Evolutionary conservation across 2,113 vertebrate species (phyloP), one percentile per base, ranked within the genome.

Genomic region (Alaudala cheleensis): DNA sequence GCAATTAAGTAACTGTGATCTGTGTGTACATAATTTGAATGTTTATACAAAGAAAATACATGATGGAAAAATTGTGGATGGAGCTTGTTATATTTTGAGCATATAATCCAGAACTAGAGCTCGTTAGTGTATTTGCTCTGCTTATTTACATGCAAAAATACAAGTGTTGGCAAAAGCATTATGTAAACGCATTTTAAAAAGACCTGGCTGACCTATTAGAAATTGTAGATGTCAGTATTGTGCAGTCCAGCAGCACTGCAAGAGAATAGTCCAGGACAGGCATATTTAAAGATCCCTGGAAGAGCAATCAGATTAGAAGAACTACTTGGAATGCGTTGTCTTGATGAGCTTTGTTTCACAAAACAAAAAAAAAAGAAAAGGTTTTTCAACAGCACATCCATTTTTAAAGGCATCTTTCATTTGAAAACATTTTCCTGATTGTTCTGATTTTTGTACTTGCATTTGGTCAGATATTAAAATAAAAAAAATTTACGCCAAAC

Each of bases 1-100:
- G 14, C 22, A 90, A 74, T 93, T 87, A 80, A 83, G 29, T 81
- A 93, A 93, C 87, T 90, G 79, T 93, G 50, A 82, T 78, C 25
- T 89, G 13, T 62, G 22, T 28, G 39, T 22, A 40, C 1, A 4
- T 82, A 70, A 74, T 82, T 87, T 34, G 24, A 81, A 77, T 74
- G 19, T 33, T 90, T 85, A 54, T 40, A 60, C 60, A 37, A 90
- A 70, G 62, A 72, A 91, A 86, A 90, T 69, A 40, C 6, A 78
- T 14, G 24, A 44, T 60, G 56, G 19, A 82, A 86, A 86, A 80
- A 64, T 8, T 73, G 24, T 67, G 34, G 29, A 42, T 65, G 21
- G 8, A 12, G 12, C 15, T 88, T 72, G 37, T 25, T 86, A 33
- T 53, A 47, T 74, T 81, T 70, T 88, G 37, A 84, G 25, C 9